Percentiles rank a stretch among this genome's conserved stretches.
These are phyloP conservation scores for Pomacea canaliculata DNA, from an alignment of 2,888 invertebrate species.

Conservation along the genomic window DNA sequence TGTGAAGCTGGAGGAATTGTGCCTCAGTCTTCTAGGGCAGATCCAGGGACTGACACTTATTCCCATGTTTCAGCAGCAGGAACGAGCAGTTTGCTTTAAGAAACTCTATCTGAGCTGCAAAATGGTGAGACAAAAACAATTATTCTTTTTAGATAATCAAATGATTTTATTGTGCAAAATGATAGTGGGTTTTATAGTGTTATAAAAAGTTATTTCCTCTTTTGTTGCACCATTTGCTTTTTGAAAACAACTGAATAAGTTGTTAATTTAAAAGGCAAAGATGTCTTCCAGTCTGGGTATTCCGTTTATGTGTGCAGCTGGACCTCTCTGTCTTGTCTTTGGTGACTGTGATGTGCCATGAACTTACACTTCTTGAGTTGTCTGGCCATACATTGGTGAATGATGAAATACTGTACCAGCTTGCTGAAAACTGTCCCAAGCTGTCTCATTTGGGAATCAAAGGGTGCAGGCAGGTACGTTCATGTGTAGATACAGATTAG, in stretches of 20 bases:
- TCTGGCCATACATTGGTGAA: constrained; percentile 53
- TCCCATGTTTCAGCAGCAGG: constrained; percentile 49
- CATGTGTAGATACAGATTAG: no score
- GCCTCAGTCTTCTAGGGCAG: constrained; percentile 50
- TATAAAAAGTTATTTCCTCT: no score
- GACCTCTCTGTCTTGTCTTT: constrained; percentile 44
- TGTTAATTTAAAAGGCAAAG: no score
- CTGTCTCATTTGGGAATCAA: constrained; percentile 57
- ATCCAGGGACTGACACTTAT: constrained; percentile 49
- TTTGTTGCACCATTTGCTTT: no score
- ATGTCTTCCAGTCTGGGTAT: no score
- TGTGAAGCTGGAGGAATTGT: constrained; percentile 46
- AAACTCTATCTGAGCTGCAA: constrained; percentile 51
- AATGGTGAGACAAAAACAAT: constrained; percentile 40
- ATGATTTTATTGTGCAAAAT: no score
- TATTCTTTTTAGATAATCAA: no score
- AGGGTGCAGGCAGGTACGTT: constrained; percentile 60
- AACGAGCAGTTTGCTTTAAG: constrained; percentile 44
- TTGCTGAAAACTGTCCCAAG: constrained; percentile 57
- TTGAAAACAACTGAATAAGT: no score
- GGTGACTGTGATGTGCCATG: constrained; percentile 51
- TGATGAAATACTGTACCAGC: constrained; percentile 49
- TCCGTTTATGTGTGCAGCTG: constrained; percentile 43
- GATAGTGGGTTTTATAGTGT: no score
- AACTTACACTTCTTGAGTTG: constrained; percentile 54